These are phyloP conservation scores for Colossoma macropomum DNA, from an alignment of 2,113 vertebrate species.

Conservation along the genomic window DNA sequence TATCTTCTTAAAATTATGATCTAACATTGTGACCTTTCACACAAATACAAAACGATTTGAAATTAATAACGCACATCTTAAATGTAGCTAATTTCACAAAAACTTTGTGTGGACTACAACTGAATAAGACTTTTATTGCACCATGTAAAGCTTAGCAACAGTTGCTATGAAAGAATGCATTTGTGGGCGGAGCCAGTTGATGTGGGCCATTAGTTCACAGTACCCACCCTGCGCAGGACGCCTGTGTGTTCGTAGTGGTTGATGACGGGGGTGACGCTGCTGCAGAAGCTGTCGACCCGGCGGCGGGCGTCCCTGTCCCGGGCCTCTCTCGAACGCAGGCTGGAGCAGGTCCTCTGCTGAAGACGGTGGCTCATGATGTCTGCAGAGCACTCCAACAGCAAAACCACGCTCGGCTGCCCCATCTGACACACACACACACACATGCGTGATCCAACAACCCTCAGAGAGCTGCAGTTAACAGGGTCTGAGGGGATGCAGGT, in stretches of 20 bases:
- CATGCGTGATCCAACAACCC: neutral
- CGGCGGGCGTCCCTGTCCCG: constrained; percentile 58
- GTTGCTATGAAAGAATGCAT: too few relatives aligned
- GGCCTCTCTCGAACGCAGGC: constrained; percentile 42
- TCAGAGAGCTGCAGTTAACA: neutral
- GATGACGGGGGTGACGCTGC: constrained; percentile 71
- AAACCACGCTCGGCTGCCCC: constrained; percentile 82
- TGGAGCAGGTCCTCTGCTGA: constrained; percentile 66
- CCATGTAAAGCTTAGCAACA: too few relatives aligned
- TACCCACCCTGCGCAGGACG: constrained; percentile 82
- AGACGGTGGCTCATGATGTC: constrained; percentile 84
- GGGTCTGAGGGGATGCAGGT: neutral
- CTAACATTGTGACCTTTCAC: too few relatives aligned
- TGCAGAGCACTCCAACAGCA: constrained; percentile 86
- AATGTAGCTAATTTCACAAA: too few relatives aligned
- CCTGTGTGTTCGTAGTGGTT: constrained; percentile 83
- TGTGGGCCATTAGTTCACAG: neutral
- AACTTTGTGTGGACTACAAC: too few relatives aligned
- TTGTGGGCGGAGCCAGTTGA: neutral
- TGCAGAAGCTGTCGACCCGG: constrained; percentile 78
- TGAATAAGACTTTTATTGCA: too few relatives aligned
- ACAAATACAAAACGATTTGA: too few relatives aligned
- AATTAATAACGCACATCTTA: too few relatives aligned
- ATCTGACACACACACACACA: constrained; percentile 73
- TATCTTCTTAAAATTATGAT: too few relatives aligned